These are phyloP conservation scores for Helicoverpa zea DNA, from an alignment of 1,140 invertebrate species.

Conservation along the genomic window DNA sequence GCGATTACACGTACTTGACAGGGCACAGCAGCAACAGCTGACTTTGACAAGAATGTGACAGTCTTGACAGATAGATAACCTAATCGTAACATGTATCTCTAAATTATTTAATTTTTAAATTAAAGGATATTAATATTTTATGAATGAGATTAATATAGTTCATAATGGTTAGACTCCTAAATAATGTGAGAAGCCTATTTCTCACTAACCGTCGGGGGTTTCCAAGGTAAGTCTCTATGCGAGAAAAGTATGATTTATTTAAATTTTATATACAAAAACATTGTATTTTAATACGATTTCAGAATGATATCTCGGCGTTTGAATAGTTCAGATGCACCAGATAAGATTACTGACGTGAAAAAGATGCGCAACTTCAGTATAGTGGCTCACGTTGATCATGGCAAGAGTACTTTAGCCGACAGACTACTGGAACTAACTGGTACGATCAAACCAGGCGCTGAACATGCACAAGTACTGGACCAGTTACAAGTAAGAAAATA, in stretches of 20 bases:
- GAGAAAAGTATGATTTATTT: neutral
- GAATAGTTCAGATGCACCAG: conserved; percentile 60
- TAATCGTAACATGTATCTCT: neutral
- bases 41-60: too few relatives aligned
- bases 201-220: neutral
- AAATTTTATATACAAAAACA: neutral
- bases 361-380: conserved; percentile 98
- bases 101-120: neutral
- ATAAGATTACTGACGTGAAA: conserved; percentile 73
- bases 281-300: neutral
- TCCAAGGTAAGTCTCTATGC: conserved; percentile 9
- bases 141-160: conserved; percentile 22
- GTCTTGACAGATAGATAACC: conserved; percentile 5
- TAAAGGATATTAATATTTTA: neutral
- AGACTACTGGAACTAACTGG: conserved; percentile 96
- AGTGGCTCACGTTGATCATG: conserved; percentile 99
- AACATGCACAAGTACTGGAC: conserved; percentile 95
- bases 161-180: conserved; percentile 28
- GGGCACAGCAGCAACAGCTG: neutral
- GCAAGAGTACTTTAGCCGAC: conserved; percentile 98
- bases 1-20: too few relatives aligned
- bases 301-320: conserved; percentile 56
- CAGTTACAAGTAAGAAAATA: conserved; percentile 88
- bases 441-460: conserved; percentile 90
- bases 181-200: conserved; percentile 26